Conservation (phyloP, 1,140 invertebrate genomes). For the Drosophila chauvacae region DNA sequence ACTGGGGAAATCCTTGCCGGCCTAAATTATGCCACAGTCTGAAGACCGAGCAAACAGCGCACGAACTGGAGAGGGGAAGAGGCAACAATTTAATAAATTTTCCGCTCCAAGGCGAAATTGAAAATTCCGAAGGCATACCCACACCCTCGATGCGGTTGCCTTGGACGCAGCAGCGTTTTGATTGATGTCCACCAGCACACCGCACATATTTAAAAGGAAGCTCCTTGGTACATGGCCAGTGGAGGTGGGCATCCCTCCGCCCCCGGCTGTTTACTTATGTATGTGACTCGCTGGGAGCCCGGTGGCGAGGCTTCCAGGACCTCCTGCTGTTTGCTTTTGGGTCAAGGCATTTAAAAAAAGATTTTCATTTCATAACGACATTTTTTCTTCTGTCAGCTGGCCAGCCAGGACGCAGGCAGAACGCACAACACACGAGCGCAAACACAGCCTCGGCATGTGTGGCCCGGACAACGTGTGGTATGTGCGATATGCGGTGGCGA, state of each 20-base stretch:
- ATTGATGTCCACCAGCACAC: conserved; percentile 70
- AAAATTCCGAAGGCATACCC: conserved; percentile 62
- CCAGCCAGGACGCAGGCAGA: conserved; percentile 27
- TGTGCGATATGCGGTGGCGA: conserved; percentile 46
- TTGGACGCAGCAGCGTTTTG: conserved; percentile 52
- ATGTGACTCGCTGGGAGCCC: conserved; percentile 14
- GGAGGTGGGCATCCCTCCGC: neutral
- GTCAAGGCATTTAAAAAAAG: conserved; percentile 70
- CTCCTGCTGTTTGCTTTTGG: conserved; percentile 66
- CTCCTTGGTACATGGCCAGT: conserved; percentile 14
- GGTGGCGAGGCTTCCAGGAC: neutral
- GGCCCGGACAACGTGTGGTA: conserved; percentile 52
- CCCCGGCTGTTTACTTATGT: conserved; percentile 61
- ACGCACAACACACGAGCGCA: conserved; percentile 9
- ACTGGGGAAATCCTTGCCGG: conserved; percentile 39
- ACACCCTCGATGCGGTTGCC: conserved; percentile 3
- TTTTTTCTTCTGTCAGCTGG: conserved; percentile 44
- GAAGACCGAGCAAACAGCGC: conserved; percentile 36
- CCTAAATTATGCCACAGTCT: conserved; percentile 69
- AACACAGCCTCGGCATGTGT: conserved; percentile 24
- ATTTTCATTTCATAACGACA: conserved; percentile 76
- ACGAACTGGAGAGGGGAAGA: conserved; percentile 7
- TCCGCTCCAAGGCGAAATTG: conserved; percentile 70
- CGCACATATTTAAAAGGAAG: conserved; percentile 46
- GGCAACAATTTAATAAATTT: conserved; percentile 81